Evolutionary conservation across 1,140 invertebrate species (phyloP), one percentile per base, ranked within the genome.

Genomic region (Drosophila pruinosa): DNA sequence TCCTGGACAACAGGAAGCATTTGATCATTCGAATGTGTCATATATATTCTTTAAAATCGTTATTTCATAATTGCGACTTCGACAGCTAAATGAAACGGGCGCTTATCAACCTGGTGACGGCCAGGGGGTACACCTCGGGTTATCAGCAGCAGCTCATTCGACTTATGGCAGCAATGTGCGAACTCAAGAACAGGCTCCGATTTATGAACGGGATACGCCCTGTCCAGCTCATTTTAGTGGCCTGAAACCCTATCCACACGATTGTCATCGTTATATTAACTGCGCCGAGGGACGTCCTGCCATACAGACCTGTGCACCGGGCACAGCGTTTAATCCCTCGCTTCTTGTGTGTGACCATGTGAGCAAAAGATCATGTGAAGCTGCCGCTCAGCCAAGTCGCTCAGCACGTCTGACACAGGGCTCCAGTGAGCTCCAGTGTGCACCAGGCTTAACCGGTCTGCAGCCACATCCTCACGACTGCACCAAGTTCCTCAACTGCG

Each of bases 211-310:
- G 7, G 38, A 70, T 10, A 67, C 56, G 14, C 81, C 90, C n/a
- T 95, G 94, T 76, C 94, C 94, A 1, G 17, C 76, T 8, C 91
- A 92, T 22, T 92, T 92, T 3, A 93, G 92, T 0, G 95, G 95
- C 0, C 90, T 92, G 41, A 94, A 94, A 62, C 91, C 94, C 0
- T 94, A 94, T 82, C 92, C 92, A 0, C 89, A 92, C 0, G 94
- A 95, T 72, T 96, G 95, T 52, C 93, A 93, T 72, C 94, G 94
- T 69, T 96, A 94, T 85, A 92, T 95, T 5, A 95, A 94, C 75
- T 96, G 95, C 73, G 94, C 92, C 89, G 93, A 94, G 19, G 94
- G 94, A 0, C 90, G 92, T 21, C 93, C 93, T 5, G 89, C 91
- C 31, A 91, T 94, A 2, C 93, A 94, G 76, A 93, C 93, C 4